Conservation (phyloP, 92 coral and sea anemone genomes). For the Siderastrea radians region DNA sequence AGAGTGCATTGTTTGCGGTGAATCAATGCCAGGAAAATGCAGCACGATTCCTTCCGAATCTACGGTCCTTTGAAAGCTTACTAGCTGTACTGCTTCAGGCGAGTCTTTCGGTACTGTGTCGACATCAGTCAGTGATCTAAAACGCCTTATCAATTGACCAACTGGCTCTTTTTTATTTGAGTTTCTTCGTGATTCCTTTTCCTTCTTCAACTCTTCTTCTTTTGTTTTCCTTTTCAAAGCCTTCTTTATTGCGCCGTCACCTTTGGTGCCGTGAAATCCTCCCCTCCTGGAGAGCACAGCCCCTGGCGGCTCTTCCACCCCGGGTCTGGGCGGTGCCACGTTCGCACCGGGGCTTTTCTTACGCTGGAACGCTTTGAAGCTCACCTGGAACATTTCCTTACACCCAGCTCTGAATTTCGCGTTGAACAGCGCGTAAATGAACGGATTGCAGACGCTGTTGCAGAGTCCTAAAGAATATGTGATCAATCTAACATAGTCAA, state of each 20-base stretch:
- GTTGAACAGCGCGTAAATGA: conserved; percentile 87
- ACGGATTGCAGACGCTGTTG: conserved; percentile 82
- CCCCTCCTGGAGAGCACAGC: conserved; percentile 24
- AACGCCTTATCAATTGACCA: conserved; percentile 7
- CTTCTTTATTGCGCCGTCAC: background rate
- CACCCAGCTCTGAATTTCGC: conserved; percentile 84
- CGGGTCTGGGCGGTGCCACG: background rate
- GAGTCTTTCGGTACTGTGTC: background rate
- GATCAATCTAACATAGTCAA: conserved; percentile 73
- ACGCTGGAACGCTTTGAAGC: conserved; percentile 1
- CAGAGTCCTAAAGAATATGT: conserved; percentile 80
- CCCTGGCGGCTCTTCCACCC: background rate
- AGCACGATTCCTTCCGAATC: conserved; percentile 17
- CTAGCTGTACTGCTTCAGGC: conserved; percentile 14
- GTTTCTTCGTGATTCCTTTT: background rate
- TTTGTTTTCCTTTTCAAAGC: background rate
- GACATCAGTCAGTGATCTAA: conserved; percentile 10
- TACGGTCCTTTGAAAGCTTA: conserved; percentile 10
- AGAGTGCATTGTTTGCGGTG: background rate
- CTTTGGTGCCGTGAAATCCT: conserved; percentile 50
- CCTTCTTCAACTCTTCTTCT: background rate
- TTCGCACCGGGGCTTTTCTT: conserved; percentile 15
- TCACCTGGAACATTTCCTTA: conserved; percentile 61
- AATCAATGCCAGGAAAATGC: background rate
- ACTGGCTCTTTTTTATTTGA: background rate